A percentile compares a stretch with the other conserved stretches of the same genome.
Conservation (phyloP, 1,140 invertebrate genomes). For the Micrasema minimum region DNA sequence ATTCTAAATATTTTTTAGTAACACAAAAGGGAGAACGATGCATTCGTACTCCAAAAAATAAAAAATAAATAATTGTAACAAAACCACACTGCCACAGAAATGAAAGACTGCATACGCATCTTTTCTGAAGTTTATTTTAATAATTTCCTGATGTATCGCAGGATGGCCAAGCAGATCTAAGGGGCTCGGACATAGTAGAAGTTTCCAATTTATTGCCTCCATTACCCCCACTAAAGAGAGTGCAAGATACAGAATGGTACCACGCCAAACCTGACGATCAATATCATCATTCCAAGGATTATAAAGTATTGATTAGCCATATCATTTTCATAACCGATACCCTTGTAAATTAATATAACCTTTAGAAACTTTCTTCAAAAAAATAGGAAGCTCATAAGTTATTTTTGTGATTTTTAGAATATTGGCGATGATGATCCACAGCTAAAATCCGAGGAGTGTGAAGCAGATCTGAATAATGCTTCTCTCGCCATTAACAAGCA, state of each 20-base stretch:
- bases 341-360: background rate
- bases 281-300: constrained; percentile 41
- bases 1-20: no score
- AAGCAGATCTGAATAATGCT: constrained; percentile 56
- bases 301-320: no score
- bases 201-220: constrained; percentile 49
- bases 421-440: constrained; percentile 1
- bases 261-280: constrained; percentile 33
- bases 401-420: background rate
- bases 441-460: constrained; percentile 54
- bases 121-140: background rate
- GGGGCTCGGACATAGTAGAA: constrained; percentile 38
- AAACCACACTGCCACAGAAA: no score
- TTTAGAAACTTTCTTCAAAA: no score
- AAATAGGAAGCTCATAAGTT: background rate
- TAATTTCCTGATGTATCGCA: background rate
- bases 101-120: no score
- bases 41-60: no score
- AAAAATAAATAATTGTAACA: no score
- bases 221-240: constrained; percentile 57
- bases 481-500: constrained; percentile 60
- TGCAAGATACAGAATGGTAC: constrained; percentile 49
- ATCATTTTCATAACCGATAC: background rate
- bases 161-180: constrained; percentile 43
- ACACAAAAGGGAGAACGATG: no score